Percentiles rank a stretch among this genome's conserved stretches.
Conservation (phyloP, 2,888 invertebrate species). For the Thalpophila matura region DNA sequence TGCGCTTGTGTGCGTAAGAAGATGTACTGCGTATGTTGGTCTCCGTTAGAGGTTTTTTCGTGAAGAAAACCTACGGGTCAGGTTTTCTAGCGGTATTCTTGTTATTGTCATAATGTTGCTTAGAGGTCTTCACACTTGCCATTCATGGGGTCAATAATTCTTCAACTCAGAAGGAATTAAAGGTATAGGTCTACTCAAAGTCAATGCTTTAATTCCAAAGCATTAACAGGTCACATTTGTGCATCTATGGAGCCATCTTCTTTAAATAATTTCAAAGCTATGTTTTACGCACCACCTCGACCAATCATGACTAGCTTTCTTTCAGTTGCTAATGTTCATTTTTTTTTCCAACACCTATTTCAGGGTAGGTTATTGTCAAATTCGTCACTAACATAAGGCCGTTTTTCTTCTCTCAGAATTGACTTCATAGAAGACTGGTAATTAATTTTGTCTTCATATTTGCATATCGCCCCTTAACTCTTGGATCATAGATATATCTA, state of each 20-base stretch:
- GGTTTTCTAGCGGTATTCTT: conserved; percentile 52
- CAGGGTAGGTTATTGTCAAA: too few species aligned
- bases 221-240: too few species aligned
- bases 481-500: not conserved
- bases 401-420: too few species aligned
- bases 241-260: too few species aligned
- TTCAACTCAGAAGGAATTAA: not conserved
- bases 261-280: too few species aligned
- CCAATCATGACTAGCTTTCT: too few species aligned
- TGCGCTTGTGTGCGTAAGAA: conserved; percentile 60
- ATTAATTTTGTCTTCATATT: not conserved
- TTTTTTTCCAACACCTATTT: too few species aligned
- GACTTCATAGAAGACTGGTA: too few species aligned
- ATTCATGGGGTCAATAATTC: not conserved
- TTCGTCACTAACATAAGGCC: too few species aligned
- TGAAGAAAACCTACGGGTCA: conserved; percentile 56
- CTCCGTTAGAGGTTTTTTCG: conserved; percentile 61
- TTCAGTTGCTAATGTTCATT: too few species aligned
- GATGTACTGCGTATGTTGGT: conserved; percentile 62
- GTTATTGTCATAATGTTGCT: conserved; percentile 29
- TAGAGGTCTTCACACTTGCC: conserved; percentile 15
- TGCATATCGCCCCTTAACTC: not conserved
- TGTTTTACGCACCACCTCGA: too few species aligned
- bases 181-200: not conserved
- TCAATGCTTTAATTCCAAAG: not conserved